Evolutionary conservation across 2,888 invertebrate species (phyloP).

Genomic region (Lepidocyrtinus sp.): DNA sequence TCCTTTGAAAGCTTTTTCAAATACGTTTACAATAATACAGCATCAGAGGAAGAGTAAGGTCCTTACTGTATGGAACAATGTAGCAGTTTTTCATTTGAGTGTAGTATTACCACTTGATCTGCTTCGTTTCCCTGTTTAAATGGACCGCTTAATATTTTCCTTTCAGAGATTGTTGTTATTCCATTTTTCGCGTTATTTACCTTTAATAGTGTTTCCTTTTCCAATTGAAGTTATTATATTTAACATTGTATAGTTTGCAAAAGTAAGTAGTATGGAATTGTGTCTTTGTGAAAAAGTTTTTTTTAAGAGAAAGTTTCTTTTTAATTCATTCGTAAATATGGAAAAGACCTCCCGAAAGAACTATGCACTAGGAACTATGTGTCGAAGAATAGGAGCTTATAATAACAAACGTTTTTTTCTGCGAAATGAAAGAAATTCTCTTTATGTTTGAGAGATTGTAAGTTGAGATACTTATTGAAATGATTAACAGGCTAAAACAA

Average conservation of each 20-base stretch:
- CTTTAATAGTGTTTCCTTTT: not conserved
- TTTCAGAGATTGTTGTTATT: not conserved
- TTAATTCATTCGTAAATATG: slow-evolving; percentile 4
- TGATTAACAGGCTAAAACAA: slow-evolving; percentile 52
- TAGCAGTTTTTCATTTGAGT: not conserved
- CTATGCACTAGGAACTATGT: not conserved
- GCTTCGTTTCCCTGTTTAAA: not conserved
- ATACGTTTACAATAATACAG: not conserved
- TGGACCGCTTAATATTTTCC: not conserved
- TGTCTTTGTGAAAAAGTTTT: not conserved
- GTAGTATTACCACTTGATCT: not conserved
- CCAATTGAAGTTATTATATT: not conserved
- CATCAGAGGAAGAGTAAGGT: no score
- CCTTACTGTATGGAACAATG: not conserved
- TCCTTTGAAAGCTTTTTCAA: slow-evolving; percentile 9
- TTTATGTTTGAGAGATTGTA: slow-evolving; percentile 54
- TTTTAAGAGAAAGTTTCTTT: not conserved
- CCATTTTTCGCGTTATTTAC: slow-evolving; percentile 1
- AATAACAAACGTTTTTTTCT: not conserved
- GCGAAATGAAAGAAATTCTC: slow-evolving; percentile 31
- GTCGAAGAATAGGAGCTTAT: not conserved
- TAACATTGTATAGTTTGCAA: not conserved
- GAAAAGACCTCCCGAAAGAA: not conserved
- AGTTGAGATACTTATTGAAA: slow-evolving; percentile 52
- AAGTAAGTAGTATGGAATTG: not conserved